These are phyloP conservation scores for Drosophila mayaguana DNA, from an alignment of 2,888 invertebrate genomes.

Conservation along the genomic window DNA sequence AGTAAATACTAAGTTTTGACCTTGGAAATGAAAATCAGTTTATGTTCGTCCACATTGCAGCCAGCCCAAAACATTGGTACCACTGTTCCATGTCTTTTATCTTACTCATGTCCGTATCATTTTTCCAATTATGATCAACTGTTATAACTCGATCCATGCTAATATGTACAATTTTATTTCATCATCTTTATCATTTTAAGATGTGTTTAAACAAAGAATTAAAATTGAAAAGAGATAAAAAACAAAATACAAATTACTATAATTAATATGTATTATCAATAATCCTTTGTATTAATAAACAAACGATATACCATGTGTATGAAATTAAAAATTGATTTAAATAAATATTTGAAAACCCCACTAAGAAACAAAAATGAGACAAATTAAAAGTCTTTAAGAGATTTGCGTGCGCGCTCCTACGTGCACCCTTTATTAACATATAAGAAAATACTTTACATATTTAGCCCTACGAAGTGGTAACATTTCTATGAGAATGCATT, in stretches of 20 bases:
- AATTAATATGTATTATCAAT: slow-evolving; percentile 81
- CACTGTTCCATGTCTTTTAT: slow-evolving; percentile 24
- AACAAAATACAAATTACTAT: slow-evolving; percentile 66
- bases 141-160: slow-evolving; percentile 27
- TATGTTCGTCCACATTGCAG: slow-evolving; percentile 62
- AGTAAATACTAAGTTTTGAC: slow-evolving; percentile 64
- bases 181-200: slow-evolving; percentile 61
- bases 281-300: slow-evolving; percentile 79
- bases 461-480: slow-evolving; percentile 46
- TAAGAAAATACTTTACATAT: slow-evolving; percentile 64
- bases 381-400: neutral
- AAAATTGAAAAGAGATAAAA: slow-evolving; percentile 2
- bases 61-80: slow-evolving; percentile 10
- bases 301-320: slow-evolving; percentile 72
- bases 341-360: slow-evolving; percentile 74
- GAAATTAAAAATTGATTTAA: slow-evolving; percentile 74
- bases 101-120: slow-evolving; percentile 22
- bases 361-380: slow-evolving; percentile 2
- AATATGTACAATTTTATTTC: slow-evolving; percentile 42
- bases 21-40: slow-evolving; percentile 63
- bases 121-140: slow-evolving; percentile 33
- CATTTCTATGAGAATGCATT: slow-evolving; percentile 52
- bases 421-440: slow-evolving; percentile 51
- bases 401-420: slow-evolving; percentile 10
- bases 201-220: slow-evolving; percentile 63